Evolutionary conservation across 2,888 invertebrate species (phyloP).

Genomic region (Oconnorella tubifera): DNA sequence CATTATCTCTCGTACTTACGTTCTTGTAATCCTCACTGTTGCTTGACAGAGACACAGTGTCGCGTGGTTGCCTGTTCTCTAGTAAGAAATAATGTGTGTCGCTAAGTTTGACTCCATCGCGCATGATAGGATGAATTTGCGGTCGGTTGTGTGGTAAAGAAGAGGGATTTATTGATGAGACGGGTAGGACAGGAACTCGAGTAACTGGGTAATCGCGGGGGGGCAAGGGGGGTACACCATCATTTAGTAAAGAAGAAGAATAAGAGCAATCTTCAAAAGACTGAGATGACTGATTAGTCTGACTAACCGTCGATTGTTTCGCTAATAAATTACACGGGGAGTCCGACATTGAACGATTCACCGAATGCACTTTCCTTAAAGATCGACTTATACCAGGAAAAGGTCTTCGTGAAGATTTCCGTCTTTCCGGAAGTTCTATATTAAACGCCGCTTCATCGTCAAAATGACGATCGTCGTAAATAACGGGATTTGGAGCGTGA

Average conservation of each 20-base stretch:
- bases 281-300: no score
- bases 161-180: not conserved
- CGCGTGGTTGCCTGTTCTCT: not conserved
- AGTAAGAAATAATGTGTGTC: constrained; percentile 3
- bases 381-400: no score
- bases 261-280: no score
- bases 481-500: no score
- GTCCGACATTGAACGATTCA: not conserved
- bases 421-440: no score
- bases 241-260: no score
- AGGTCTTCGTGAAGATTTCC: no score
- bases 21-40: not conserved
- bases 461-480: no score
- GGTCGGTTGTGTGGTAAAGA: not conserved
- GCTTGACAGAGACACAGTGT: not conserved
- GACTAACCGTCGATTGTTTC: no score
- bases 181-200: not conserved
- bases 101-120: not conserved
- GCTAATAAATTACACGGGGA: no score
- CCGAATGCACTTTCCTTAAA: no score
- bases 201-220: not conserved
- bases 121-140: not conserved
- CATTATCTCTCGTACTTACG: not conserved
- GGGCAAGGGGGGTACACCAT: not conserved
- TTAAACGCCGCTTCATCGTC: no score